Percentiles rank a stretch among this genome's conserved stretches.
Evolutionary conservation across 2,888 invertebrate species (phyloP).

Genomic region (Drosophila testacea): DNA sequence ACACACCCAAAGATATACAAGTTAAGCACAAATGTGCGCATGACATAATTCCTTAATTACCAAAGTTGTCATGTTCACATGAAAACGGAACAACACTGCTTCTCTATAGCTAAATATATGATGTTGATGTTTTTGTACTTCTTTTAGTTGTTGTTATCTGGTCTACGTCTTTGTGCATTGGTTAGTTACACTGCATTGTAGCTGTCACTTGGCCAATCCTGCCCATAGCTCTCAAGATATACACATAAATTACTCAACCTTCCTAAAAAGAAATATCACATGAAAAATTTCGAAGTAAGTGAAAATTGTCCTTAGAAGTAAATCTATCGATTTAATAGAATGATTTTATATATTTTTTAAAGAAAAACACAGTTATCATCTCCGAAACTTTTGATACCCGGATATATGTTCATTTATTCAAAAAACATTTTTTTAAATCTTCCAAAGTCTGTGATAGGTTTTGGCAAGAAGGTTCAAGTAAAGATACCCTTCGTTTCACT

Average conservation of each 20-base stretch:
- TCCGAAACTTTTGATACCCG: too few species aligned
- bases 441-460: too few species aligned
- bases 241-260: background rate
- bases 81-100: slow-evolving; percentile 21
- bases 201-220: slow-evolving; percentile 40
- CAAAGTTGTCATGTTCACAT: slow-evolving; percentile 72
- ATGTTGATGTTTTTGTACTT: background rate
- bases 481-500: too few species aligned
- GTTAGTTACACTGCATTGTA: slow-evolving; percentile 14
- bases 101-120: slow-evolving; percentile 5
- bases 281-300: too few species aligned
- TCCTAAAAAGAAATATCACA: background rate
- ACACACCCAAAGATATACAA: slow-evolving; percentile 6
- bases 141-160: background rate
- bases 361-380: too few species aligned
- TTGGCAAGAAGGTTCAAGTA: too few species aligned
- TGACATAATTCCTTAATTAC: slow-evolving; percentile 80
- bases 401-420: too few species aligned
- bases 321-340: too few species aligned
- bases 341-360: too few species aligned
- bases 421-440: too few species aligned
- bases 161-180: slow-evolving; percentile 4
- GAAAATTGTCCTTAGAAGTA: too few species aligned
- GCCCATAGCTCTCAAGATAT: slow-evolving; percentile 2
- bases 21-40: slow-evolving; percentile 56